Base-by-base conservation (phyloP, 2,113 vertebrate species). In the Murina feae region DNA sequence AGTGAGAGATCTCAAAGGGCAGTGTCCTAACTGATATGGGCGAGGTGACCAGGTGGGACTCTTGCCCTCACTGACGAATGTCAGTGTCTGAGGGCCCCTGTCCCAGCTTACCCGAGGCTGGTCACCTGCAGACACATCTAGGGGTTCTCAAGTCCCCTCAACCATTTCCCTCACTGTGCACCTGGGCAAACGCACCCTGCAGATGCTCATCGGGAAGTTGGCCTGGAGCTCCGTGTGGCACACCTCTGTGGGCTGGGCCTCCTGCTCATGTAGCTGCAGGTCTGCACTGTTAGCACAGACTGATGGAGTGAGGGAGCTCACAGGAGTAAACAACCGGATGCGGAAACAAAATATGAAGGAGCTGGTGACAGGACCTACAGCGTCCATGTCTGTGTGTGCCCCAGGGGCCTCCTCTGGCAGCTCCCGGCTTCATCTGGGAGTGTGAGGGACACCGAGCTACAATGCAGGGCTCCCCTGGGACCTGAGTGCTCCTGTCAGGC, bases 81-180 rank as follows among this genome's bases (percentile, higher is more conserved):
- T 55, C 76, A 20, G 63, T 5, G n/a, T 6, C 13, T 21, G n/a
- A 28, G 35, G 21, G 28, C 11, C 63, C 0, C 0, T 9, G 72
- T 5, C 25, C 1, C 0, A 0, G 18, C 18, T 53, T 47, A 35
- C 68, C 37, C 0, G 4, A 65, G 55, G 12, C 39, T 68, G 6
- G 23, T 13, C 17, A 2, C 25, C 47, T 6, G 3, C 16, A 39
- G 12, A 9, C 17, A 2, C 8, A 9, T n/a, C 44, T 60, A 18
- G 30, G 51, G 16, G 30, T 7, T 20, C 37, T n/a, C 44, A 13
- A 1, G 16, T 2, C 13, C 44, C 44, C 23, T 35, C 37, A 30
- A 12, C 17, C 8, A 0, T n/a, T 32, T 17, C 44, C 72, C 72
- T 25, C 42, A 9, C 42, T 9, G 42, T 47, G 16, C 44, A 49